Evolutionary conservation across 2,888 invertebrate species (phyloP).

Genomic region (Dysmachus trigonus): DNA sequence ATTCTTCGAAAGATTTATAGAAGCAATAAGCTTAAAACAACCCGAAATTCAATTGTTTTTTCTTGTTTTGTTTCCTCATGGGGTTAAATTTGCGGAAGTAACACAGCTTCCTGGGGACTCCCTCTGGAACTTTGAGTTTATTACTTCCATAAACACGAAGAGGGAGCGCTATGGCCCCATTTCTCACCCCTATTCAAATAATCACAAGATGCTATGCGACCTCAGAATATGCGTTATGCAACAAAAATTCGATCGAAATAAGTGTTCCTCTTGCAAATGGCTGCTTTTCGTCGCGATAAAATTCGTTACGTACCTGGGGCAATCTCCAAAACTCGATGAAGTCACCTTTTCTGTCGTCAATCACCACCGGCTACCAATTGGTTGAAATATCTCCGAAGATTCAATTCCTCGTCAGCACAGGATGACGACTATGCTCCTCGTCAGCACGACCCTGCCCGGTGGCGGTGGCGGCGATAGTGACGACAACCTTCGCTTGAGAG

Average conservation of each 20-base stretch:
- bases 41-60: not conserved
- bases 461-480: not conserved
- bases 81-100: not conserved
- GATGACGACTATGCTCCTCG: not conserved
- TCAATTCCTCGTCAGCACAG: not conserved
- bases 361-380: not conserved
- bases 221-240: not conserved
- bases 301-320: slow-evolving; percentile 1
- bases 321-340: not conserved
- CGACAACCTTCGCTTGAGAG: not conserved
- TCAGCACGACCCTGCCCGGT: no score
- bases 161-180: not conserved
- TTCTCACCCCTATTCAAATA: not conserved
- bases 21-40: not conserved
- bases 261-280: not conserved
- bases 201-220: not conserved
- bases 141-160: not conserved
- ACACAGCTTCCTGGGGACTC: not conserved
- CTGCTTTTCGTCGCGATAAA: not conserved
- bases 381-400: not conserved
- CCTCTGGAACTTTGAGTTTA: not conserved
- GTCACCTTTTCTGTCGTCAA: not conserved
- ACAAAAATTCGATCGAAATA: not conserved
- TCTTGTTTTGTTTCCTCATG: no score
- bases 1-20: not conserved